Evolutionary conservation across 2,888 invertebrate species (phyloP), one percentile per base, ranked within the genome.

Genomic region (Dichetophora obliterata): DNA sequence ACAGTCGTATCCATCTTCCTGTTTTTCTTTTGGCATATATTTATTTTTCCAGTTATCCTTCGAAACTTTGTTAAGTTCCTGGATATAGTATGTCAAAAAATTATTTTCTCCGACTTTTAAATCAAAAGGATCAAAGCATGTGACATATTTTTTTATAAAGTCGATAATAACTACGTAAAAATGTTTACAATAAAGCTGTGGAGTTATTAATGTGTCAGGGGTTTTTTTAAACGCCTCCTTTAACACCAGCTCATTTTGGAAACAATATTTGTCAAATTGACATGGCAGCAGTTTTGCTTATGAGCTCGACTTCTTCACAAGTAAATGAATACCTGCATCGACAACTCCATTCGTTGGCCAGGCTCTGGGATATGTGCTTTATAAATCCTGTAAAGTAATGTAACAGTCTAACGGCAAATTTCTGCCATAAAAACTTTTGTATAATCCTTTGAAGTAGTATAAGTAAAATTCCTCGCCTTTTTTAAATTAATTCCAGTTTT

Each of bases 301-400:
- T 19, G 37, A 43, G 5, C 9, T 9, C 34, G 43, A 5, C 5
- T 43, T 19, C 43, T 66, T 66, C 16, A 43, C 8, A 8, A 66
- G 19, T 66, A 66, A n/a, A 43, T 66, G 65, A 11, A 66, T 37
- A 1, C 65, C 65, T 43, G 65, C 65, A 19, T 66, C 65, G 2
- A 66, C 65, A 19, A 66, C 5, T 31, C 3, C 31, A 31, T 31
- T 31, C 3, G 31, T 31, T 4, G 5, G 31, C 31, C 31, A 31
- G 5, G 3, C 3, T 31, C 31, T 5, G 5, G 31, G 31, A 5
- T 66, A 19, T 37, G 19, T 16, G 16, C n/a, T 66, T 5, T 4
- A 11, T 27, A 66, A 3, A 66, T 66, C 65, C 19, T 11, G 19
- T 19, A 37, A 37, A 43, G 65, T 66, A 4, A 66, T n/a, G n/a